Evolutionary conservation across 2,113 vertebrate genomes (phyloP).

Genomic region (Isurus oxyrinchus): DNA sequence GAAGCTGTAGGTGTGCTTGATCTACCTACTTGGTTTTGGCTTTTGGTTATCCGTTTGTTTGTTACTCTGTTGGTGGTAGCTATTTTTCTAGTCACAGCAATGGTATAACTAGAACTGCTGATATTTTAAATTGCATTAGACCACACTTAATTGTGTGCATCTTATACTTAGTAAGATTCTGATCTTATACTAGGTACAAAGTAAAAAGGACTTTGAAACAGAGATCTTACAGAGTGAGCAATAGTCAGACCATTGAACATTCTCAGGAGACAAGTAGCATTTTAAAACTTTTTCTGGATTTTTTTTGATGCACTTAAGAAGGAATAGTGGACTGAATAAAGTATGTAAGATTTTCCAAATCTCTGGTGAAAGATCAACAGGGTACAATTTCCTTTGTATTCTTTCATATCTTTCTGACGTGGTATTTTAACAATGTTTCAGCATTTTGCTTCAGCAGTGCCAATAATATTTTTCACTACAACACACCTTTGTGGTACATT

Average conservation of each 20-base stretch:
- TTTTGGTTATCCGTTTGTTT: slow-evolving; percentile 1
- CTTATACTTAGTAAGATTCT: not conserved
- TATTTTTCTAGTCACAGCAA: not conserved
- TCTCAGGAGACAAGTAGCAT: not conserved
- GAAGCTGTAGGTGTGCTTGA: not conserved
- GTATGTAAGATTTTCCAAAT: not conserved
- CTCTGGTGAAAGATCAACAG: not conserved
- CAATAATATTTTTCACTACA: not conserved
- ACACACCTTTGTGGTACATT: not conserved
- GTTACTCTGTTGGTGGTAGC: not conserved
- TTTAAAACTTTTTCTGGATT: not conserved
- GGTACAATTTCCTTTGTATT: not conserved
- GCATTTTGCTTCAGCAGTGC: not conserved
- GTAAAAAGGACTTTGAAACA: not conserved
- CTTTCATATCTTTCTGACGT: not conserved
- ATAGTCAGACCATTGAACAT: not conserved
- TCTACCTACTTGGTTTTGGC: not conserved
- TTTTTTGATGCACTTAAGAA: not conserved
- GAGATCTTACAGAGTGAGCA: not conserved
- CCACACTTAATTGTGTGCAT: not conserved
- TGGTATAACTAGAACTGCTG: not conserved
- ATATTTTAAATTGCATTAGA: not conserved
- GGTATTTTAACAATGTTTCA: not conserved
- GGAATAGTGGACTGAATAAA: not conserved
- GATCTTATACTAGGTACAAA: not conserved